Evolutionary conservation across 2,113 vertebrate species (phyloP).

Genomic region (Pteropus alecto): DNA sequence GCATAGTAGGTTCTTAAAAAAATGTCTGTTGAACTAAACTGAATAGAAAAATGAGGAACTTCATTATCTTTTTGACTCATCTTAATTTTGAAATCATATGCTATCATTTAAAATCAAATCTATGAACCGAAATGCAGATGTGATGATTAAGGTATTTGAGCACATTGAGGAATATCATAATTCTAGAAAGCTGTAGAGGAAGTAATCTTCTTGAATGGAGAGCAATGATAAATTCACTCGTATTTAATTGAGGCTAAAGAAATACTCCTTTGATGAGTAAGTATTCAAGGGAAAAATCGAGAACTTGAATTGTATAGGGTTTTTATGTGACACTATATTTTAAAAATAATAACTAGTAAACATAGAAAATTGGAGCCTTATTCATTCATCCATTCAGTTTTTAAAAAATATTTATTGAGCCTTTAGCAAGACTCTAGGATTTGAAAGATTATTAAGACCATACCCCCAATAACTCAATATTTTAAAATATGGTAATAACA

Average conservation of each 20-base stretch:
- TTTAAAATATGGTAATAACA: neutral
- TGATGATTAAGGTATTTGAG: constrained; percentile 25
- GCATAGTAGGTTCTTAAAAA: neutral
- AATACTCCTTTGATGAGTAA: neutral
- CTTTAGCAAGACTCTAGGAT: neutral
- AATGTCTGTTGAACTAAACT: neutral
- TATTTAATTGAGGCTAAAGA: constrained; percentile 21
- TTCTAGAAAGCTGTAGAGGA: constrained; percentile 47
- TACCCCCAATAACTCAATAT: neutral
- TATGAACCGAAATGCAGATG: constrained; percentile 22
- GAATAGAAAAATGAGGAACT: constrained; percentile 21
- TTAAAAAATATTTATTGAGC: neutral
- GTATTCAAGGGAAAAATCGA: neutral
- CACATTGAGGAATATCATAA: constrained; percentile 33
- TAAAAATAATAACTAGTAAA: neutral
- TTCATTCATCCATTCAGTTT: neutral
- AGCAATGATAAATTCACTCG: constrained; percentile 29
- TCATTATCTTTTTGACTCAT: constrained; percentile 17
- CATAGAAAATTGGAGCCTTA: neutral
- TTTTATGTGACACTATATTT: neutral
- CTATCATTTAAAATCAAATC: constrained; percentile 34
- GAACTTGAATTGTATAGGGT: neutral
- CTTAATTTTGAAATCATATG: constrained; percentile 33
- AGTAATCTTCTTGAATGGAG: constrained; percentile 50
- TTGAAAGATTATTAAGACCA: neutral